Conservation (phyloP, 1,140 invertebrate species). For the Lordiphosa stackelbergi region DNA sequence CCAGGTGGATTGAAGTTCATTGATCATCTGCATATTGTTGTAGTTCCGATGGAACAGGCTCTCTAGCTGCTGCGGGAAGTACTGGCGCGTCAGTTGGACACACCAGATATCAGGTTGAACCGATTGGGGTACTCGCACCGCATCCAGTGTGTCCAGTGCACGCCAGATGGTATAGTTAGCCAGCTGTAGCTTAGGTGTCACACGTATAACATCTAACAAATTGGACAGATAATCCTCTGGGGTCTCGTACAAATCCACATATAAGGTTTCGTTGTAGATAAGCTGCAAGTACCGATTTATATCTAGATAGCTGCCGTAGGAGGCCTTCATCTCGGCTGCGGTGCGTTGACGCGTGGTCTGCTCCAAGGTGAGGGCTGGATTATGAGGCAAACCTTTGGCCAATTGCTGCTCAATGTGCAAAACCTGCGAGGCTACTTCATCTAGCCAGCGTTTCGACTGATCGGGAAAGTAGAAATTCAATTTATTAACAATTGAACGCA, state of each 20-base stretch:
- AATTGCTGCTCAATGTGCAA: constrained; percentile 56
- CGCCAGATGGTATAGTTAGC: constrained; percentile 86
- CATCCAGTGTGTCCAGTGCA: constrained; percentile 90
- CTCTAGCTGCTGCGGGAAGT: constrained; percentile 78
- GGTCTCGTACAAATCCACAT: constrained; percentile 60
- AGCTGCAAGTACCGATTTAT: constrained; percentile 60
- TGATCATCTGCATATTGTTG: constrained; percentile 91
- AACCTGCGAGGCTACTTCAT: constrained; percentile 57
- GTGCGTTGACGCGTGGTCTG: constrained; percentile 60
- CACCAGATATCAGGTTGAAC: constrained; percentile 85
- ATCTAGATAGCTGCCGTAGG: constrained; percentile 66
- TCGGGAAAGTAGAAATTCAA: constrained; percentile 55
- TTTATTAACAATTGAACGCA: constrained; percentile 37
- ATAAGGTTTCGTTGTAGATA: constrained; percentile 55
- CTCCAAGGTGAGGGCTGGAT: constrained; percentile 46
- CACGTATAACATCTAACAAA: constrained; percentile 77
- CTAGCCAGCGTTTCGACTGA: constrained; percentile 42
- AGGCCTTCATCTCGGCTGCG: constrained; percentile 53
- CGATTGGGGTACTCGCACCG: constrained; percentile 89
- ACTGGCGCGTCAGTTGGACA: constrained; percentile 54
- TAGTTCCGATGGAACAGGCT: constrained; percentile 91
- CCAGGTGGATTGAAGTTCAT: constrained; percentile 82
- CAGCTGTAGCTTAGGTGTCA: constrained; percentile 78
- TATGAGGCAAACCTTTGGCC: constrained; percentile 61
- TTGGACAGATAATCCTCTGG: constrained; percentile 76